Percentiles rank a stretch among this genome's conserved stretches.
These are phyloP conservation scores for Eupithecia subumbrata DNA, from an alignment of 2,888 invertebrate species.

Conservation along the genomic window DNA sequence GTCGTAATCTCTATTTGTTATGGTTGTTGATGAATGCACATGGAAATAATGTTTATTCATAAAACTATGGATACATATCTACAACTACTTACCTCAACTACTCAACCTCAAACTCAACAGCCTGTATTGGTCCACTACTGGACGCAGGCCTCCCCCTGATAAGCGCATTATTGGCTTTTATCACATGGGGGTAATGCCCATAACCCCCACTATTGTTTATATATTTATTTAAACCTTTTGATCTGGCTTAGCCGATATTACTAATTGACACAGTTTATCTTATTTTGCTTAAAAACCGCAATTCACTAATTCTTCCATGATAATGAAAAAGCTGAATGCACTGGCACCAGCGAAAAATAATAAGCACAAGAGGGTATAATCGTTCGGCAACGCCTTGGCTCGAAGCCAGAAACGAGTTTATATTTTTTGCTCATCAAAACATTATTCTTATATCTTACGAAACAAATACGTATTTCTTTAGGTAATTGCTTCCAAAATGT, in stretches of 20 bases:
- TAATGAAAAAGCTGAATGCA: conserved; percentile 15
- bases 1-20: conserved; percentile 3
- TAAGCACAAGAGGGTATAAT: conserved; percentile 62
- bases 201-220: too few relatives aligned
- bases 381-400: conserved; percentile 59
- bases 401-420: conserved; percentile 57
- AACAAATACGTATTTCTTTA: conserved; percentile 13
- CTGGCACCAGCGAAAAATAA: conserved; percentile 39
- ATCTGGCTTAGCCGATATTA: background rate
- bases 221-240: too few relatives aligned
- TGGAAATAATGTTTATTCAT: background rate
- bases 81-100: too few relatives aligned
- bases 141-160: too few relatives aligned
- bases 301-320: background rate
- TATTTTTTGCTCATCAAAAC: conserved; percentile 58
- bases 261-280: background rate
- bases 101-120: too few relatives aligned
- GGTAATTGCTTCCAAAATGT: background rate
- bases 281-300: background rate
- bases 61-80: too few relatives aligned
- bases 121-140: too few relatives aligned
- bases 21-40: background rate
- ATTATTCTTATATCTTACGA: conserved; percentile 42
- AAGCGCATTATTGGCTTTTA: too few relatives aligned
- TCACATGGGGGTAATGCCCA: too few relatives aligned